Percentiles rank a stretch among this genome's conserved stretches.
Conservation (phyloP, 2,797 vertebrate genomes). For the Propithecus deckenii region DNA sequence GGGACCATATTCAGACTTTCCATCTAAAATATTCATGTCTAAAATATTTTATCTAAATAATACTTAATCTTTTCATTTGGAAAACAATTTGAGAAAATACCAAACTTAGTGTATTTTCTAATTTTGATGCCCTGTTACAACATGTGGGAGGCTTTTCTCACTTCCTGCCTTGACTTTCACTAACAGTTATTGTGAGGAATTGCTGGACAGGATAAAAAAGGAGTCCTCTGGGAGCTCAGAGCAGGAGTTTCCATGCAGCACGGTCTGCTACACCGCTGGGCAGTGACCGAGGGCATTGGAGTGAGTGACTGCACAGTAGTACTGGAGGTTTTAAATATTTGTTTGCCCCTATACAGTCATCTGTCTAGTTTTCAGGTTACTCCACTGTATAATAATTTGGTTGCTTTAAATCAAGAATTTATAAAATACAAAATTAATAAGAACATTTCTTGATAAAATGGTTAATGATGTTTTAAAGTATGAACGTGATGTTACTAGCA, state of each 20-base stretch:
- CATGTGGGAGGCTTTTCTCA: not conserved
- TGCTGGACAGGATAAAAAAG: not conserved
- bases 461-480: not conserved
- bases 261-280: not conserved
- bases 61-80: not conserved
- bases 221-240: not conserved
- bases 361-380: not conserved
- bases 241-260: not conserved
- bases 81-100: not conserved
- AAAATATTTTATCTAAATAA: not conserved
- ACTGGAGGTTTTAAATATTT: not conserved
- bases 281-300: not conserved
- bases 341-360: not conserved
- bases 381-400: not conserved
- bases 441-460: not conserved
- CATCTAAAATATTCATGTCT: not conserved
- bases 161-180: not conserved
- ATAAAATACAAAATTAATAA: not conserved
- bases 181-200: not conserved
- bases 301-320: not conserved
- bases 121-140: not conserved
- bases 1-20: not conserved
- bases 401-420: slow-evolving; percentile 19
- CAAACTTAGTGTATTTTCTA: not conserved
- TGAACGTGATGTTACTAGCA: not conserved